Evolutionary conservation across 2,888 invertebrate genomes (phyloP).

Genomic region (Tanaodytes sp.): DNA sequence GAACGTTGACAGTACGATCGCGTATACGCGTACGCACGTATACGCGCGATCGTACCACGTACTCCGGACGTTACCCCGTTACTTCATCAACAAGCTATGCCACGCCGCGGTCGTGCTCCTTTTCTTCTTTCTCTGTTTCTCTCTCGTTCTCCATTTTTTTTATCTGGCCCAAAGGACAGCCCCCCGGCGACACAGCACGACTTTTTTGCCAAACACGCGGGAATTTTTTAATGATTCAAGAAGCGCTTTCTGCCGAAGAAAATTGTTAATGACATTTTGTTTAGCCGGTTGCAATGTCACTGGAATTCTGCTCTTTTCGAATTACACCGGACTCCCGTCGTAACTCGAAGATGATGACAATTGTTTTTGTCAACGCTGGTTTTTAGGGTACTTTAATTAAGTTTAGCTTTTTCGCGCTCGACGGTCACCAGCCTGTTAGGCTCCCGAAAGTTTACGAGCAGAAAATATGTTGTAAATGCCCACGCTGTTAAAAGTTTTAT

Average conservation of each 20-base stretch:
- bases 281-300: constrained; percentile 14
- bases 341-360: constrained; percentile 17
- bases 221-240: constrained; percentile 38
- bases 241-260: constrained; percentile 13
- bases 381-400: constrained; percentile 37
- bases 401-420: constrained; percentile 19
- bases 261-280: constrained; percentile 36
- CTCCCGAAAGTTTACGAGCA: too few species aligned
- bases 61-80: constrained; percentile 42
- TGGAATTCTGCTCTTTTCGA: constrained; percentile 26
- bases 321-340: background rate
- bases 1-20: constrained; percentile 39
- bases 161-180: background rate
- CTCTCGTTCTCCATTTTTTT: constrained; percentile 2
- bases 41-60: constrained; percentile 25
- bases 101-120: constrained; percentile 15
- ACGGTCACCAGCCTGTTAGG: too few species aligned
- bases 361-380: constrained; percentile 3
- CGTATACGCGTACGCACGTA: constrained; percentile 32
- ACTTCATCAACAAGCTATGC: constrained; percentile 37
- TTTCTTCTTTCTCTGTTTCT: constrained; percentile 3
- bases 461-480: too few species aligned
- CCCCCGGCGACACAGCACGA: background rate
- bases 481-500: too few species aligned
- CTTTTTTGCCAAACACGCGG: constrained; percentile 14